Conservation (phyloP, 2,797 vertebrate genomes). For the Neomorphus geoffroyi region DNA sequence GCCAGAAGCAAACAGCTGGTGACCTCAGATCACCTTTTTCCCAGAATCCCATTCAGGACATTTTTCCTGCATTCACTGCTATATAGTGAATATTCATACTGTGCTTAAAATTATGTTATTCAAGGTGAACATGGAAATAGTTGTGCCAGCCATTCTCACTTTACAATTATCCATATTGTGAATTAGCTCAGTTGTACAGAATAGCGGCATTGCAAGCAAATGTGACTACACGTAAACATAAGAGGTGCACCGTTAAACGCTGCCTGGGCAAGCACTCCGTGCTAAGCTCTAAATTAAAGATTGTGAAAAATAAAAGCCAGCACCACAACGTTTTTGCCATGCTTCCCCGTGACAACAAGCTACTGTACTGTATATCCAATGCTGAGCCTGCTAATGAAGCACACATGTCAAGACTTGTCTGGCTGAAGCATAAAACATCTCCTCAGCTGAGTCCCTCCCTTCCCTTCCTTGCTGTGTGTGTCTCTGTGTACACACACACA, state of each 20-base stretch:
- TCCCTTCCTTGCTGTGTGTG: neutral
- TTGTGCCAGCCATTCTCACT: neutral
- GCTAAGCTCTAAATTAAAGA: neutral
- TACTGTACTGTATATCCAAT: neutral
- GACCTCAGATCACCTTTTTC: constrained; percentile 3
- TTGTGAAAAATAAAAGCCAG: neutral
- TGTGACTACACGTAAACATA: neutral
- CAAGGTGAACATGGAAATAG: neutral
- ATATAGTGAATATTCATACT: neutral
- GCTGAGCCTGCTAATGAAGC: neutral
- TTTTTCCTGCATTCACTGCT: neutral
- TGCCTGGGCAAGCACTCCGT: neutral
- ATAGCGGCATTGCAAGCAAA: neutral
- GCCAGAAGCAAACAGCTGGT: neutral
- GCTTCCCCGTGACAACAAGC: neutral
- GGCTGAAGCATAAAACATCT: constrained; percentile 22
- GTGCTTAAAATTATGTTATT: neutral
- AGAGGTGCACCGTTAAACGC: neutral
- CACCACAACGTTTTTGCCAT: neutral
- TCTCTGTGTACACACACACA: neutral
- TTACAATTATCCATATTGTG: neutral
- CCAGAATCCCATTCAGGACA: neutral
- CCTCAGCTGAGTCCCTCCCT: constrained; percentile 25
- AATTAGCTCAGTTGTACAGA: neutral
- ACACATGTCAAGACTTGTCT: constrained; percentile 62